Conservation (phyloP, 2,888 invertebrate genomes). For the Brachynemurus nebulosus region DNA sequence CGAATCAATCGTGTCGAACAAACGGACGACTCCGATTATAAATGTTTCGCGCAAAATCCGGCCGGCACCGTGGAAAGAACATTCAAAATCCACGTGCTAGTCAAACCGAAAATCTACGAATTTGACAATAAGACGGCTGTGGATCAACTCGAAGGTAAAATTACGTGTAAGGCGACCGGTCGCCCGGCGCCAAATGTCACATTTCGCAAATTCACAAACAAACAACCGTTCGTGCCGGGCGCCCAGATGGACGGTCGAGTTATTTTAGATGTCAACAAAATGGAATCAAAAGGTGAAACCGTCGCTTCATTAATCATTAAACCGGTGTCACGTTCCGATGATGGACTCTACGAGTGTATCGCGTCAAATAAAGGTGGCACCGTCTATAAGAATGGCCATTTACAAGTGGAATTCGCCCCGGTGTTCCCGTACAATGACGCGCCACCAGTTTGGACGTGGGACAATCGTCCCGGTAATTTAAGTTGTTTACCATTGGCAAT, state of each 20-base stretch:
- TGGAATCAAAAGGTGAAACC: constrained; percentile 41
- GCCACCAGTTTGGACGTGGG: constrained; percentile 74
- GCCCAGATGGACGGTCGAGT: constrained; percentile 53
- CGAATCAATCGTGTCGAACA: constrained; percentile 60
- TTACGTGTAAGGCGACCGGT: constrained; percentile 67
- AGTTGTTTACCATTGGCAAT: constrained; percentile 76
- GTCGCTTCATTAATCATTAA: constrained; percentile 54
- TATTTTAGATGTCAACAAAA: constrained; percentile 39
- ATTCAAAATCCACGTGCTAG: constrained; percentile 56
- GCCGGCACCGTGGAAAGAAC: constrained; percentile 58
- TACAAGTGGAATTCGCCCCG: constrained; percentile 71
- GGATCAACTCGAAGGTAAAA: constrained; percentile 44
- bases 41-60: constrained; percentile 65
- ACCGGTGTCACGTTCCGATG: constrained; percentile 54
- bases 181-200: constrained; percentile 64
- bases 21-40: constrained; percentile 67
- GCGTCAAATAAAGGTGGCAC: constrained; percentile 68
- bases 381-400: constrained; percentile 64
- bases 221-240: constrained; percentile 54
- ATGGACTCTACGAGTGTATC: constrained; percentile 79
- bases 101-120: constrained; percentile 69
- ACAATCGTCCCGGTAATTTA: constrained; percentile 63
- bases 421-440: constrained; percentile 58
- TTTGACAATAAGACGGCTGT: constrained; percentile 56
- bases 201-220: constrained; percentile 62